These are phyloP conservation scores for Aleiodes leptofemur DNA, from an alignment of 2,888 invertebrate genomes.

Conservation along the genomic window DNA sequence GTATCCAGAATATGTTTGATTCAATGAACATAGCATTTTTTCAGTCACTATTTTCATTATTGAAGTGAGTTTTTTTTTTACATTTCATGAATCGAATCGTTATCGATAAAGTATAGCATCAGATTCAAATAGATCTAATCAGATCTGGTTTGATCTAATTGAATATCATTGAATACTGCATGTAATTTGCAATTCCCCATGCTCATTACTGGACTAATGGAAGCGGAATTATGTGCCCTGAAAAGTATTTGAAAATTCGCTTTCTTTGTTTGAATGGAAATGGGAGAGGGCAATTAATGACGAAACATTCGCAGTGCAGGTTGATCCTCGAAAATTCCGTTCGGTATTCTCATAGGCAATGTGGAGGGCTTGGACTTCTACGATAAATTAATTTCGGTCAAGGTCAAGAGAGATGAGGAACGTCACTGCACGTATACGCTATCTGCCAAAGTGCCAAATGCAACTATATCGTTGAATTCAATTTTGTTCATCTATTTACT, in stretches of 20 bases:
- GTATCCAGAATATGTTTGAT: no score
- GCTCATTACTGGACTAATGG: neutral
- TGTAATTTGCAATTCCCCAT: conserved; percentile 33
- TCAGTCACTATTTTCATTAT: no score
- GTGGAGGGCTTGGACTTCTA: conserved; percentile 74
- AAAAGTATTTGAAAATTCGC: conserved; percentile 31
- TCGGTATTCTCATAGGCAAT: conserved; percentile 75
- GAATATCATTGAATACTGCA: conserved; percentile 15
- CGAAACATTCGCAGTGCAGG: conserved; percentile 68
- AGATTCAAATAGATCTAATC: no score
- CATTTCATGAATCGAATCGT: no score
- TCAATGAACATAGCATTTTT: no score
- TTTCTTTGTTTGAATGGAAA: neutral
- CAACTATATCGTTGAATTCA: neutral
- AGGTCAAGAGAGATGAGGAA: conserved; percentile 9
- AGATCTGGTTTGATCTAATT: no score
- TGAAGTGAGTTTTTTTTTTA: no score
- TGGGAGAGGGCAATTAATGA: neutral
- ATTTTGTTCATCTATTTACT: conserved; percentile 5
- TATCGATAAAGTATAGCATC: no score
- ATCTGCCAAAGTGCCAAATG: neutral
- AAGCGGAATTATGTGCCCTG: conserved; percentile 42
- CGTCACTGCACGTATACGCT: conserved; percentile 13
- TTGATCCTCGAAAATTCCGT: conserved; percentile 75
- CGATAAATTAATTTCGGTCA: conserved; percentile 55